phyloP scores from a whole-genome alignment of 1,140 invertebrate genomes.

The Megalopta genalis region DNA sequence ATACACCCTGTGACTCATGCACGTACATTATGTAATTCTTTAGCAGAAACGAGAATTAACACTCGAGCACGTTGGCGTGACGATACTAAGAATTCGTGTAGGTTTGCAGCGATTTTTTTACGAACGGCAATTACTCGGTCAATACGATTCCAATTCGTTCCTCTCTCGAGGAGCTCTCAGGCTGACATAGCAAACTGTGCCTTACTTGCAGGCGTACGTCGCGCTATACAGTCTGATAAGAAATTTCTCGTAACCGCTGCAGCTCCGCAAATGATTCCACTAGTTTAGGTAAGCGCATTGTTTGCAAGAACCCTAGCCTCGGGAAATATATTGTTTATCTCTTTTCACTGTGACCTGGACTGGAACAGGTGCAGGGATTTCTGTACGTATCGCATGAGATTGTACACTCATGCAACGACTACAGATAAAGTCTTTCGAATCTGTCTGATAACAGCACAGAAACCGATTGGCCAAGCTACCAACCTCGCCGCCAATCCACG shows the following conservation, averaged over 20 bases:
- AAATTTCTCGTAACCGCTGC: conserved; percentile 35
- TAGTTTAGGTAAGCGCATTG: conserved; percentile 48
- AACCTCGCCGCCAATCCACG: too few species aligned
- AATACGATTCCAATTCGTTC: conserved; percentile 14
- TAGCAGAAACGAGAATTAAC: conserved; percentile 36
- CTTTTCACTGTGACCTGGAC: conserved; percentile 1
- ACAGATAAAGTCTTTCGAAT: not conserved
- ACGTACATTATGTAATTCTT: conserved; percentile 70
- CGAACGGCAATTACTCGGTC: conserved; percentile 14
- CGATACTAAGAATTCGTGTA: not conserved
- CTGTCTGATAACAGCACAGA: not conserved
- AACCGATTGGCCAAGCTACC: not conserved
- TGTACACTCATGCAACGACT: not conserved
- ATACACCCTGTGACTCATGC: conserved; percentile 67
- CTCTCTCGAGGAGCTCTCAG: not conserved
- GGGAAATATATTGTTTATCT: conserved; percentile 36
- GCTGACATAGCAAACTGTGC: conserved; percentile 22
- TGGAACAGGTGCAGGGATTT: conserved; percentile 37
- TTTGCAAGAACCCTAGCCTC: conserved; percentile 44
- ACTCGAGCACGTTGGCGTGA: conserved; percentile 8
- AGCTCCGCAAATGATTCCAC: conserved; percentile 23
- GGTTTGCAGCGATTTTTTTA: not conserved
- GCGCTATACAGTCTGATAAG: conserved; percentile 40
- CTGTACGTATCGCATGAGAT: conserved; percentile 20
- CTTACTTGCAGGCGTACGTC: conserved; percentile 27